Base-by-base conservation (phyloP, 1,140 invertebrate genomes). In the Radopholus similis region DNA sequence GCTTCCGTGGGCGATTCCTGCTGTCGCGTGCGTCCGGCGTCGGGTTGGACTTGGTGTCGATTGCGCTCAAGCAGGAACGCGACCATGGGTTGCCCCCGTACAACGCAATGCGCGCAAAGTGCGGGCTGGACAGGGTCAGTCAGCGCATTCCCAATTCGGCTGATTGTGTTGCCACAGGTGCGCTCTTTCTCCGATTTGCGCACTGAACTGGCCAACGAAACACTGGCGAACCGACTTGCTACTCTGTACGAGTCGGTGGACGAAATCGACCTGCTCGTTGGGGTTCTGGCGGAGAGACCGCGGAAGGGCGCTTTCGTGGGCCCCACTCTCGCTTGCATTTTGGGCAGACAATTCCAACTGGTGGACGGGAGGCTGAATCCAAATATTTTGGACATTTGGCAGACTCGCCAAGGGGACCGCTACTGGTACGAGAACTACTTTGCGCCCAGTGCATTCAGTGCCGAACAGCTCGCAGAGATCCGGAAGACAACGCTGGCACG, bases 301-400 rank as follows among this genome's bases (percentile, higher is more conserved):
- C 82, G 92, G 1, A 71, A 75, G 23, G 84, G 84, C 15, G 81
- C 83, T 0, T 47, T 82, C 4, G 87, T 94, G 15, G 91, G 91
- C 9, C 90, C 90, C 2, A 92, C 90, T 0, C 90, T 92, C 75
- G 87, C 87, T 11, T 93, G 90, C 74, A 87, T 93, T 26, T 86
- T 95, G n/a, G 88, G 87, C 4, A 90, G 90, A 76, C 91, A 94
- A 83, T 91, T 95, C 83, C 57, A 77, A 59, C 57, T 23, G 68
- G 75, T 76, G n/a, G n/a, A n/a, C n/a, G n/a, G n/a, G n/a, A n/a
- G n/a, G n/a, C n/a, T 57, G 11, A 67, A 18, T 11, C 28, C 37
- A 40, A 59, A 49, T 26, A 65, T 66, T 13, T 71, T 54, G 2
- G 23, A 37, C n/a, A 73, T 47, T 32, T 75, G 72, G 32, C 35